phyloP scores from a whole-genome alignment of 2,113 vertebrate species.

The Ifrita kowaldi region DNA sequence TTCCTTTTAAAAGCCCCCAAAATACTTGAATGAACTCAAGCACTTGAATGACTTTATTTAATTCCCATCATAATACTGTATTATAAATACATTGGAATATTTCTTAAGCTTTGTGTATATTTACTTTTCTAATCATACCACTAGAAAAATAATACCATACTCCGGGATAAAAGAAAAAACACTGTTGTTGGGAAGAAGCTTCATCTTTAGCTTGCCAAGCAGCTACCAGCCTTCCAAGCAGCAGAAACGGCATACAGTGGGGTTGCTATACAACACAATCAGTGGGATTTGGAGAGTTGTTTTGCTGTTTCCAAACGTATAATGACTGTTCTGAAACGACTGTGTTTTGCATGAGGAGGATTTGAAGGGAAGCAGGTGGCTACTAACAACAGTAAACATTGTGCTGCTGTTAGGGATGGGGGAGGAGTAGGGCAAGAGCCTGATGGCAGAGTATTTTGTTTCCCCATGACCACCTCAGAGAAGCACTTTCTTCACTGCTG shows the following conservation, averaged over 20 bases:
- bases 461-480: neutral
- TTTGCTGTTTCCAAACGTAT: neutral
- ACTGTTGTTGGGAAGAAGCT: slow-evolving; percentile 50
- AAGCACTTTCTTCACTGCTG: neutral
- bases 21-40: slow-evolving; percentile 39
- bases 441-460: neutral
- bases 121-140: slow-evolving; percentile 44
- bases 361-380: slow-evolving; percentile 1
- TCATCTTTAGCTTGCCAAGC: slow-evolving; percentile 50
- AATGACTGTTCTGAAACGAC: neutral
- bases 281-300: neutral
- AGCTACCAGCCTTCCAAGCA: slow-evolving; percentile 45
- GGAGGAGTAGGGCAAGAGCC: neutral
- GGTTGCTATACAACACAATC: slow-evolving; percentile 21
- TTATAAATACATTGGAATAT: slow-evolving; percentile 42
- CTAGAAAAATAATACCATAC: slow-evolving; percentile 53
- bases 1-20: neutral
- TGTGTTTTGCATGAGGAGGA: neutral
- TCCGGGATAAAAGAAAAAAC: slow-evolving; percentile 17
- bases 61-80: slow-evolving; percentile 25
- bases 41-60: slow-evolving; percentile 26
- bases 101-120: slow-evolving; percentile 41
- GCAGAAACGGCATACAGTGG: neutral
- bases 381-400: neutral
- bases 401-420: neutral